Conservation (phyloP, 1,140 invertebrate genomes). For the Drosophila sturtevanti region DNA sequence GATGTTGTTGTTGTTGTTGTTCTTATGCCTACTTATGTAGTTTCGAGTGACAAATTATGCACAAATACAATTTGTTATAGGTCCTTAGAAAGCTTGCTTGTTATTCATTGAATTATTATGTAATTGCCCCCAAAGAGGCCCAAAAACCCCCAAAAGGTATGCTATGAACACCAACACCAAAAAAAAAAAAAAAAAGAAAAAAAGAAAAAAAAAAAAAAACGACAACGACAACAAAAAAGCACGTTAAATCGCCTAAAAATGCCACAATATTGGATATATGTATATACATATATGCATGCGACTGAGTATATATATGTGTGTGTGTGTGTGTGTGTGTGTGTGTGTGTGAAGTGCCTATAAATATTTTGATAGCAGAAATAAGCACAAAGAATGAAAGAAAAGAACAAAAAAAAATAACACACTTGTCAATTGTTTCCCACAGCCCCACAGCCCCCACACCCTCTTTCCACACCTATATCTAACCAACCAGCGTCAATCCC, state of each 20-base stretch:
- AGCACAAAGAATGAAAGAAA: slow-evolving; percentile 25
- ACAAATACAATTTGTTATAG: slow-evolving; percentile 9
- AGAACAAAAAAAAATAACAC: slow-evolving; percentile 14
- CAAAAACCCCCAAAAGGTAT: slow-evolving; percentile 17
- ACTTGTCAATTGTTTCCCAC: slow-evolving; percentile 46
- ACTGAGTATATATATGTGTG: background rate
- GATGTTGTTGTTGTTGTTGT: background rate
- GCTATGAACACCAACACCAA: background rate
- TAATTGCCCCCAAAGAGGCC: slow-evolving; percentile 55
- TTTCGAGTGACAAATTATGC: slow-evolving; percentile 39
- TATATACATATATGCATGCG: background rate
- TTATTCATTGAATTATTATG: slow-evolving; percentile 76
- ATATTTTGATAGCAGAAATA: slow-evolving; percentile 65
- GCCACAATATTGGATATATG: slow-evolving; percentile 40
- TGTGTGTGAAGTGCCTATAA: slow-evolving; percentile 57
- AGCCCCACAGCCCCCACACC: background rate
- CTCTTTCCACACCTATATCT: background rate
- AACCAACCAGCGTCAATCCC: background rate
- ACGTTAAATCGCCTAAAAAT: slow-evolving; percentile 56
- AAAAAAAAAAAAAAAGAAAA: no score
- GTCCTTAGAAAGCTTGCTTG: slow-evolving; percentile 31
- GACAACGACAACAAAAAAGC: slow-evolving; percentile 14
- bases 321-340: slow-evolving; percentile 12
- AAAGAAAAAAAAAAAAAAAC: no score
- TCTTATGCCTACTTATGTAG: slow-evolving; percentile 15